phyloP scores from a whole-genome alignment of 2,888 invertebrate species.

The Plebejus anna region DNA sequence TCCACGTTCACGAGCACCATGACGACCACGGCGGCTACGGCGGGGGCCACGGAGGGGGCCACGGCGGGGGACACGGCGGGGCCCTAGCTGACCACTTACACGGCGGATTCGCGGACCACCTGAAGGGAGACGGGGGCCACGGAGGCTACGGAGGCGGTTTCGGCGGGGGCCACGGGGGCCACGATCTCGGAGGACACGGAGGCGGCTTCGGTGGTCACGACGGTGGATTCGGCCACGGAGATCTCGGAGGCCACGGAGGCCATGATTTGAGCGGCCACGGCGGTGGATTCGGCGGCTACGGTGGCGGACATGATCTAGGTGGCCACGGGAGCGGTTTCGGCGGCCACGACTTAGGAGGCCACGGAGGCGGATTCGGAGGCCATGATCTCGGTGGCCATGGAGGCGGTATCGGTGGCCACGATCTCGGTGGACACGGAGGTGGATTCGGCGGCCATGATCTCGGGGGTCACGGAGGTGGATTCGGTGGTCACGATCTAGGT shows the following conservation, averaged over 20 bases:
- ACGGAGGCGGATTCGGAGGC: slow-evolving; percentile 42
- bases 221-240: slow-evolving; percentile 30
- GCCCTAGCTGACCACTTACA: slow-evolving; percentile 52
- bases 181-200: slow-evolving; percentile 31
- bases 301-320: slow-evolving; percentile 44
- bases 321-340: slow-evolving; percentile 41
- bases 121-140: slow-evolving; percentile 45
- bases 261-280: slow-evolving; percentile 38
- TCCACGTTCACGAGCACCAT: slow-evolving; percentile 61
- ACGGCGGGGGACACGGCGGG: slow-evolving; percentile 44
- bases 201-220: slow-evolving; percentile 44
- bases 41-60: slow-evolving; percentile 47
- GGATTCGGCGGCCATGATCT: slow-evolving; percentile 38
- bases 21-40: slow-evolving; percentile 48
- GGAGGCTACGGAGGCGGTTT: slow-evolving; percentile 45
- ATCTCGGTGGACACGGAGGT: slow-evolving; percentile 32
- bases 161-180: slow-evolving; percentile 42
- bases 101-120: slow-evolving; percentile 57
- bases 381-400: slow-evolving; percentile 45
- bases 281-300: slow-evolving; percentile 41
- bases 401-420: slow-evolving; percentile 37
- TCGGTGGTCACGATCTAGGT: slow-evolving; percentile 35
- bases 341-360: slow-evolving; percentile 42
- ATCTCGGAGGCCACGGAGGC: slow-evolving; percentile 32
- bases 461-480: slow-evolving; percentile 39